Percentiles rank a stretch among this genome's conserved stretches.
Evolutionary conservation across 2,888 invertebrate genomes (phyloP).

Genomic region (Acronicta alni): DNA sequence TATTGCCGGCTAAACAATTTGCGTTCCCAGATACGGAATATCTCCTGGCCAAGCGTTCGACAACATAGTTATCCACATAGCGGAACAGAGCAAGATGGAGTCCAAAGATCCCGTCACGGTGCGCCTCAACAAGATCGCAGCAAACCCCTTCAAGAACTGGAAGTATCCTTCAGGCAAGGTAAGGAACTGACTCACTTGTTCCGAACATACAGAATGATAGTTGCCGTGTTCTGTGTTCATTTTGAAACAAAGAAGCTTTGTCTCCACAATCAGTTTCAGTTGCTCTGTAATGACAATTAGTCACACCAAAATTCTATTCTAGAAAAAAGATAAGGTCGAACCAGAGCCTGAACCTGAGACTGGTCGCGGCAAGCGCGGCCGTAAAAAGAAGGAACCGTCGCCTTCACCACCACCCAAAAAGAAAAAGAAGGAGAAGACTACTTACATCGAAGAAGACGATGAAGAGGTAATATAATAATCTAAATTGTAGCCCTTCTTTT

Average conservation of each 20-base stretch:
- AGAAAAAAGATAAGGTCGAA: conserved; percentile 46
- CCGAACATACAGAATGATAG: no score
- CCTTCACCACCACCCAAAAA: conserved; percentile 76
- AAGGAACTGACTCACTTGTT: no score
- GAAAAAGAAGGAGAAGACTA: conserved; percentile 77
- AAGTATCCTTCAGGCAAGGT: conserved; percentile 79
- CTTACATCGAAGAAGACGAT: conserved; percentile 80
- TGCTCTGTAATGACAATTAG: no score
- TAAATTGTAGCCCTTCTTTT: no score
- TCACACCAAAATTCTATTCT: not conserved
- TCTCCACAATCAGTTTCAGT: no score
- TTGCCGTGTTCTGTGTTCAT: no score
- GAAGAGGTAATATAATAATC: conserved; percentile 62
- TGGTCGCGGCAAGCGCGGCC: conserved; percentile 79
- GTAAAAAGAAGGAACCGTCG: conserved; percentile 86
- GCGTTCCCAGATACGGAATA: conserved; percentile 91
- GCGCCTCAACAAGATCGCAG: conserved; percentile 91
- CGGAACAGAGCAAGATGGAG: conserved; percentile 93
- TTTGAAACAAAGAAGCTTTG: no score
- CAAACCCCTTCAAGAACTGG: conserved; percentile 87
- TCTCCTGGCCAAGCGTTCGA: conserved; percentile 94
- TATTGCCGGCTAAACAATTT: not conserved
- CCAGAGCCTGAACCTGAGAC: conserved; percentile 67
- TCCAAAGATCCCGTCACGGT: conserved; percentile 90
- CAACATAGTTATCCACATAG: conserved; percentile 93